A percentile compares a stretch with the other conserved stretches of the same genome.
phyloP scores from a whole-genome alignment of 1,140 invertebrate genomes.

The Magallana angulata region DNA sequence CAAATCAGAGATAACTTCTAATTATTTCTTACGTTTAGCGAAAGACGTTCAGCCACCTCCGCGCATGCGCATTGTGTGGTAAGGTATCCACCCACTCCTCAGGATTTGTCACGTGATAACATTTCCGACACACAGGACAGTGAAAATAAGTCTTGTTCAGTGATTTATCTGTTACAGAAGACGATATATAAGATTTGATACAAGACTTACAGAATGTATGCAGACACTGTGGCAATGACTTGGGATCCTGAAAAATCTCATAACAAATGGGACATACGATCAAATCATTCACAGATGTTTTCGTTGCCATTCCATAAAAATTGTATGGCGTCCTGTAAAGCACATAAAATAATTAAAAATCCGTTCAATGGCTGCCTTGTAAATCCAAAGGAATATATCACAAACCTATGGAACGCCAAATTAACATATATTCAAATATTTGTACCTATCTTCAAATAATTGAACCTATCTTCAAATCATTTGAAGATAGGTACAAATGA shows the following conservation, averaged over 20 bases:
- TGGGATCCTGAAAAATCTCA: not conserved
- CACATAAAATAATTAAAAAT: not conserved
- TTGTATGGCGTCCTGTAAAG: not conserved
- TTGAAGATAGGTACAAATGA: no score
- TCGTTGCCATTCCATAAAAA: not conserved
- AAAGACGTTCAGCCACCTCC: no score
- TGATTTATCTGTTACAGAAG: not conserved
- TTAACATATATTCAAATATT: no score
- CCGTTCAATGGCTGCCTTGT: no score
- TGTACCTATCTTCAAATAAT: no score
- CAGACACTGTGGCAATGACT: not conserved
- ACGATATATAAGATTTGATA: not conserved
- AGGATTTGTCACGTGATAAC: not conserved
- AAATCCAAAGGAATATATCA: no score
- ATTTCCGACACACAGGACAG: conserved; percentile 43
- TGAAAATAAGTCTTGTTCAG: not conserved
- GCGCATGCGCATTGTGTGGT: no score
- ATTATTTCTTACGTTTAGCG: no score
- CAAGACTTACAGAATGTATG: conserved; percentile 36
- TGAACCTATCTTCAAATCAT: no score
- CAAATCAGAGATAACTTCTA: no score
- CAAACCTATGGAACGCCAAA: no score
- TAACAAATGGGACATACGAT: conserved; percentile 23
- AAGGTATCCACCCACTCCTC: not conserved
- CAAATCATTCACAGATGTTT: not conserved